Evolutionary conservation across 2,888 invertebrate genomes (phyloP), one percentile per base, ranked within the genome.

Genomic region (Fragum sueziense): DNA sequence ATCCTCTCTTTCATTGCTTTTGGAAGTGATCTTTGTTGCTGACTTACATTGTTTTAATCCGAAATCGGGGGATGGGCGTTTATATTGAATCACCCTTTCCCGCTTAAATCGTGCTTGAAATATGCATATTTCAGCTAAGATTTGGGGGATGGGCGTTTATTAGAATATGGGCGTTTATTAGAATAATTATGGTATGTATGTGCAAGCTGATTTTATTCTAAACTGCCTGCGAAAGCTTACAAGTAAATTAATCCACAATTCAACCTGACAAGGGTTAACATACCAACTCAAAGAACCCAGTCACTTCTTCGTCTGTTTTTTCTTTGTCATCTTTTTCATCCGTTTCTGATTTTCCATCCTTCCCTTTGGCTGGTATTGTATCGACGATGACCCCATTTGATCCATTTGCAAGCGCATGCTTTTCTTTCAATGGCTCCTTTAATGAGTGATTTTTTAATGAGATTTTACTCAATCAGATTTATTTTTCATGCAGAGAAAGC

Each of bases 241-340:
- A 37, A 37, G 14, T 9, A 37, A 6, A 9, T 6, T 37, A 37
- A 6, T 37, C 37, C 37, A 37, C 37, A 37, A 37, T 37, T 37
- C 14, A 6, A 37, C 7, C 7, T 37, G 52, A 17, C 7, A 61
- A 61, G 34, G 4, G 34, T 33, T 27, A 7, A 80, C 88, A 79
- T 79, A 89, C 89, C 74, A 89, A 80, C 86, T 88, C 88, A 69
- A 85, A 80, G 9, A 85, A 51, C 51, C 88, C 88, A 11, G 87
- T 88, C 80, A 88, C 71, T 6, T 76, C 74, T 74, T 88, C 87
- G 47, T 87, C 74, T 59, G 86, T 77, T 51, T 79, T 75, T 11
- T 80, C 76, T 25, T 85, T 73, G 3, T 79, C 82, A 61, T 65
- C 62, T 29, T 41, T 33, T 25, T 70, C 70, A 6, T 33, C 34